Evolutionary conservation across 2,888 invertebrate species (phyloP), one percentile per base, ranked within the genome.

Genomic region (Cactoblastis cactorum): DNA sequence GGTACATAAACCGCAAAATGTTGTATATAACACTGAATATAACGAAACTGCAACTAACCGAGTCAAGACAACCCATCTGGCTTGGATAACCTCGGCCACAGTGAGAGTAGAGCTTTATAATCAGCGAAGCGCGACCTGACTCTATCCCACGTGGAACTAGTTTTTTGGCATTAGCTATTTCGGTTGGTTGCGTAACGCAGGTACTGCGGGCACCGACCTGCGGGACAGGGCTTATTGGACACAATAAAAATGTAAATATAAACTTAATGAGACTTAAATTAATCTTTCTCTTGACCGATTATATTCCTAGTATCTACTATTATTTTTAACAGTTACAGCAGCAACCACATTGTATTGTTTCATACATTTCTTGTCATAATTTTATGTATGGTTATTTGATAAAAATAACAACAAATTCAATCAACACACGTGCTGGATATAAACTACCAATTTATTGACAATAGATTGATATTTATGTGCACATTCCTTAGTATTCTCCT

Each of bases 161-260:
- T 86, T 86, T 87, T 84, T 85, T 83, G 77, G 80, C 83, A 75
- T 67, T 73, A 67, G 71, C 72, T 79, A 81, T 84, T 82, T 78
- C 63, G 69, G 71, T 65, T 65, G 77, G 74, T 87, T 87, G 77
- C 81, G 84, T 78, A 88, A 87, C 67, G 51, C 70, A 74, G 75
- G 74, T 75, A 75, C 74, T 59, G 55, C 65, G 83, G 82, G 77
- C 83, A 81, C 74, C 77, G 81, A 79, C 80, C 80, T 66, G 72
- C 56, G 58, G 52, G 62, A 54, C 59, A 62, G 37, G 37, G 24
- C 65, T 67, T 78, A 79, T 81, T 83, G 77, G 72, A 69, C 66
- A 71, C 67, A 73, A 77, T 80, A 77, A 81, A 74, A 80, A 80
- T 77, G 77, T 77, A 79, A 82, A 83, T 83, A 83, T 83, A 81